Percentiles rank a stretch among this genome's conserved stretches.
Conservation (phyloP, 2,113 vertebrate genomes). For the Ageneiosus marmoratus region DNA sequence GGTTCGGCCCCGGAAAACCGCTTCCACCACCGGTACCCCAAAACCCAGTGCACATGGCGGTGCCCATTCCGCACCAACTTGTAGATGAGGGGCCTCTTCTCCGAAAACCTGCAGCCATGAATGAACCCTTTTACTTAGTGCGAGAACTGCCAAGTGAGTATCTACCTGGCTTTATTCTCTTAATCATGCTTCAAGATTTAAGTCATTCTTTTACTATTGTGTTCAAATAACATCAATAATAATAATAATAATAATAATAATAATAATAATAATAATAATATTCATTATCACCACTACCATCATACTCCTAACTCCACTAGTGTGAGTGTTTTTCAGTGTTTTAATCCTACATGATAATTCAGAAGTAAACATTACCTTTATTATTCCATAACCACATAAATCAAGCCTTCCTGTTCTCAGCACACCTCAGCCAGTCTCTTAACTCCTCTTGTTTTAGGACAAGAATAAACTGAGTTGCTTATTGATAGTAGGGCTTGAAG, state of each 20-base stretch:
- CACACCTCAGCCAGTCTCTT: background rate
- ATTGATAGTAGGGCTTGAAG: no score
- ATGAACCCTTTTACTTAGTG: constrained; percentile 89
- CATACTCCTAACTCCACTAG: background rate
- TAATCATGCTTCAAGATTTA: background rate
- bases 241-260: no score
- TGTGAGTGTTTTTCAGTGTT: background rate
- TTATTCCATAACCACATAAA: background rate
- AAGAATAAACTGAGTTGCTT: background rate
- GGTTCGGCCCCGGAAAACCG: constrained; percentile 82
- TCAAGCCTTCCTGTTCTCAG: background rate
- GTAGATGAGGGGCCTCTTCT: constrained; percentile 76
- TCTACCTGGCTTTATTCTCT: background rate
- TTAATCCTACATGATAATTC: background rate
- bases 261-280: no score
- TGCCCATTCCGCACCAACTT: constrained; percentile 71
- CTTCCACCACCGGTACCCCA: constrained; percentile 74
- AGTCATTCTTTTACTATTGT: background rate
- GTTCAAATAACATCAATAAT: background rate
- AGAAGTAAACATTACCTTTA: background rate
- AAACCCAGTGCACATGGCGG: constrained; percentile 68
- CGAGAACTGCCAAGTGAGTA: constrained; percentile 83
- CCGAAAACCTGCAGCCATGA: constrained; percentile 78
- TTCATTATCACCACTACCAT: background rate
- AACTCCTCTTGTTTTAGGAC: background rate